Percentiles rank a stretch among this genome's conserved stretches.
These are phyloP conservation scores for Rutilus rutilus DNA, from an alignment of 2,113 vertebrate genomes.

Conservation along the genomic window DNA sequence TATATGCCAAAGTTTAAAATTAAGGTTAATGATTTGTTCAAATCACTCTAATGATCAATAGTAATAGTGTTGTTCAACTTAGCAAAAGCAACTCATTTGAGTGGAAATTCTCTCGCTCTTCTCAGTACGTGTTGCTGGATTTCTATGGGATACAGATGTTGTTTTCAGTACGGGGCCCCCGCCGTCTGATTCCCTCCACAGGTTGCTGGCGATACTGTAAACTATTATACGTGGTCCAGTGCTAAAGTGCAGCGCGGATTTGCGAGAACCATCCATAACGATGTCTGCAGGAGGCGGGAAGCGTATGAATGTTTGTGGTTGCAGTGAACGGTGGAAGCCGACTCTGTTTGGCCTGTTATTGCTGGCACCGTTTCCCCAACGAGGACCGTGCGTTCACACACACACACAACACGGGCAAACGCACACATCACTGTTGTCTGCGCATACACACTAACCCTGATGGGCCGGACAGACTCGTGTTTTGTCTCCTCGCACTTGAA, in stretches of 20 bases:
- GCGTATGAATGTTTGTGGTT: conserved; percentile 81
- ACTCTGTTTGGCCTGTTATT: conserved; percentile 85
- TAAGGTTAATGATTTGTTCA: background rate
- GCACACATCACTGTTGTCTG: conserved; percentile 51
- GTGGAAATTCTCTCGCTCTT: conserved; percentile 9
- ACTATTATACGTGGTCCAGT: conserved; percentile 72
- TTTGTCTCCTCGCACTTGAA: conserved; percentile 88
- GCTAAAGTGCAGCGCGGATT: conserved; percentile 80
- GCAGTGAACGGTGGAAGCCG: conserved; percentile 83
- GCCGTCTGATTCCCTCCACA: conserved; percentile 60
- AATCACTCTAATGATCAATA: background rate
- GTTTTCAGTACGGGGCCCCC: conserved; percentile 52
- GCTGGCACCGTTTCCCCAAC: conserved; percentile 83
- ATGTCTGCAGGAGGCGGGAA: conserved; percentile 81
- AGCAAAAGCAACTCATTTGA: conserved; percentile 22
- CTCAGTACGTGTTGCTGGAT: conserved; percentile 36
- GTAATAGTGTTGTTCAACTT: background rate
- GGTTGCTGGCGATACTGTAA: conserved; percentile 80
- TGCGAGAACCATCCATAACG: conserved; percentile 83
- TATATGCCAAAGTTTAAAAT: background rate
- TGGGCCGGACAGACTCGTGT: conserved; percentile 91
- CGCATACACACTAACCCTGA: conserved; percentile 83
- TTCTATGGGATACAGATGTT: conserved; percentile 59
- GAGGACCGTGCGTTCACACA: conserved; percentile 67
- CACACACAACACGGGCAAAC: conserved; percentile 43